Conservation (phyloP, 2,888 invertebrate genomes). For the Melanargia galathea region DNA sequence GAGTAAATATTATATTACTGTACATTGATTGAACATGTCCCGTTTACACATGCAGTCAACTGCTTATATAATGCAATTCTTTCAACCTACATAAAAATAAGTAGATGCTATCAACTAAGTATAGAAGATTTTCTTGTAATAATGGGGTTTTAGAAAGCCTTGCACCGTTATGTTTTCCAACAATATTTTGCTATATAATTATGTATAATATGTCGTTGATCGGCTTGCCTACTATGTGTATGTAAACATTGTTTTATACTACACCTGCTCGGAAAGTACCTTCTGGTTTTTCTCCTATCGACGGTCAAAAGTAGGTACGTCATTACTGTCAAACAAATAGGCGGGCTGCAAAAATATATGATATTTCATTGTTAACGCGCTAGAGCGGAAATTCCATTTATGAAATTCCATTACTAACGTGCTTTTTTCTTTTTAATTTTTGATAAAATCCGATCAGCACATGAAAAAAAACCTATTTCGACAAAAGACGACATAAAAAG, state of each 20-base stretch:
- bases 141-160: constrained; percentile 10
- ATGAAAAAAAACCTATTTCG: too few relatives aligned
- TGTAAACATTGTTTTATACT: not conserved
- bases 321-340: too few relatives aligned
- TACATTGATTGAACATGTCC: constrained; percentile 36
- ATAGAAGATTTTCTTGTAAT: not conserved
- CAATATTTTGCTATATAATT: constrained; percentile 5
- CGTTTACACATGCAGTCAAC: constrained; percentile 20
- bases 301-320: too few relatives aligned
- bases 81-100: constrained; percentile 26
- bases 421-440: too few relatives aligned
- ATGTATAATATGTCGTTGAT: not conserved
- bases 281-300: too few relatives aligned
- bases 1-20: constrained; percentile 33
- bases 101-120: not conserved
- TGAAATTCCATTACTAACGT: too few relatives aligned
- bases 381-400: too few relatives aligned
- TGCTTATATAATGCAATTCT: constrained; percentile 13
- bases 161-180: not conserved
- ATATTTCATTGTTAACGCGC: too few relatives aligned
- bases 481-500: too few relatives aligned
- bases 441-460: too few relatives aligned
- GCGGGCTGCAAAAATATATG: too few relatives aligned
- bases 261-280: too few relatives aligned
- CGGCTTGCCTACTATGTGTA: not conserved